Base-by-base conservation (phyloP, 2,888 invertebrate genomes). In the Protula sp. region DNA sequence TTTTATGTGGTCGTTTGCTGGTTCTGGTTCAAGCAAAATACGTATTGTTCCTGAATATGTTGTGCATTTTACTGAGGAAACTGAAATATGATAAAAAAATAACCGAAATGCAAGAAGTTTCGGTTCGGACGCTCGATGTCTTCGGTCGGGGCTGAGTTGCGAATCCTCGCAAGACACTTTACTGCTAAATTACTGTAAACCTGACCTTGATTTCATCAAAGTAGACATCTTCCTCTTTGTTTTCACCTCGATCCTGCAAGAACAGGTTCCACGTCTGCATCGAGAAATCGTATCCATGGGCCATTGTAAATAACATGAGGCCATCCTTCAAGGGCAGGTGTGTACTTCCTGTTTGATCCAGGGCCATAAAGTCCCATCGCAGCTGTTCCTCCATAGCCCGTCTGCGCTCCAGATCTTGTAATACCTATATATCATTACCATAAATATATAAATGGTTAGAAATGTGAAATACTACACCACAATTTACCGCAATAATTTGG, bases 271-370 rank as follows among this genome's bases (percentile, higher is more conserved):
- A 77, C 9, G 71, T 70, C 30, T 70, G 57, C 55, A 75, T 61
- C 1, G 74, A 73, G 59, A 77, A 77, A 30, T 64, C 59, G 9
- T 74, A 72, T 0, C 72, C 75, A 64, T 77, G 77, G n/a, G 72
- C 70, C 53, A 72, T 72, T 65, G 67, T 67, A 56, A 77, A 74
- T 31, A 77, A 64, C 19, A 75, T 63, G 2, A 77, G 58, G 1
- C 74, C 72, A 65, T 76, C 74, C 29, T 63, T 63, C 2, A 74
- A 58, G n/a, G 69, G 54, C n/a, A 77, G 70, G 55, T 66, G 66
- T 55, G 69, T 62, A 30, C 67, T 59, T 3, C 69, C 72, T 14
- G 31, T 58, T 9, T 54, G 29, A 28, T 66, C 67, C 48, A 67
- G 47, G 3, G 58, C 67, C 47, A 61, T 58, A 63, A 77, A 77